Evolutionary conservation across 2,888 invertebrate species (phyloP), one percentile per base, ranked within the genome.

Genomic region (Rhogogaster chlorosoma): DNA sequence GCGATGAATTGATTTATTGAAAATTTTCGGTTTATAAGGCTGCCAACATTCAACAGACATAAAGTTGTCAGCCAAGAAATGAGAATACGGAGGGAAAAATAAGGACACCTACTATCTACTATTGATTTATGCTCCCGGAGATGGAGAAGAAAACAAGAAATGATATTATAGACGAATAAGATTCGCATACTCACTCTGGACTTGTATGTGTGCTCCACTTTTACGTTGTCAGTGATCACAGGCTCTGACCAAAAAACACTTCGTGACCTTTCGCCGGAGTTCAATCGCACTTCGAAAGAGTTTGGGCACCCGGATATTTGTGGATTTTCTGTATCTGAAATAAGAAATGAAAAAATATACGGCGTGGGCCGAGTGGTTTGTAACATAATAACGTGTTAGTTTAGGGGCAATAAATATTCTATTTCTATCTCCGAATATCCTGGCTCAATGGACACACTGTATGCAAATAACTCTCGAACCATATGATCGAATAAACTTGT

Each of bases 181-280:
- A 77, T 29, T 49, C 53, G 57, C 36, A 67, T 32, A 64, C 94
- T 93, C 89, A 95, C 95, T 92, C 95, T 94, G 9, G 96, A 95
- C 90, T 95, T 96, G 90, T 95, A 95, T 71, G 95, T 93, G 84
- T 94, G 94, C 84, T 94, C 94, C 36, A 96, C 92, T 82, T 93
- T 94, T 61, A 95, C 94, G 89, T 95, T 95, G 91, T 95, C 95
- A 38, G 93, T 93, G 89, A 96, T 96, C 67, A 94, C 92, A 0
- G 96, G 96, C 88, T 96, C 96, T 67, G 94, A 94, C 96, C 96
- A 96, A 87, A 94, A 94, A 71, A 96, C 94, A 67, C 94, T 93
- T 38, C 95, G 94, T 83, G 94, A 94, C 0, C 92, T 93, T 90
- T 96, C 95, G 70, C 95, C 94, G 18, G 94, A 93, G 73, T 93